phyloP scores from a whole-genome alignment of 1,140 invertebrate species.

The Hylaeus volcanicus region DNA sequence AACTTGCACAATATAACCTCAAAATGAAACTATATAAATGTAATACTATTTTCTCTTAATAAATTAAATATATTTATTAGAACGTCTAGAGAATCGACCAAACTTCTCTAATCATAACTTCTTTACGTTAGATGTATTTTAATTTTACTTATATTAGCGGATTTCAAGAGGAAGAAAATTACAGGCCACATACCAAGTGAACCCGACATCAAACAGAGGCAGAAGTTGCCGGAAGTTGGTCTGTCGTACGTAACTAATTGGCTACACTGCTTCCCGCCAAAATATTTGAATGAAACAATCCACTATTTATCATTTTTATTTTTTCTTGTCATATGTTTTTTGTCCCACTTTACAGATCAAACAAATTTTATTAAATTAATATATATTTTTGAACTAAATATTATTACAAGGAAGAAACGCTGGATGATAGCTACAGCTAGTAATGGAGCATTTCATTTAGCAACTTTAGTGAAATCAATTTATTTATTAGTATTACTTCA shows the following conservation, averaged over 20 bases:
- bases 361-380: too few relatives aligned
- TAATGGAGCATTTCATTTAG: too few relatives aligned
- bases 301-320: too few relatives aligned
- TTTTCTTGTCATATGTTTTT: too few relatives aligned
- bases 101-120: neutral
- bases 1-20: slow-evolving; percentile 54
- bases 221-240: slow-evolving; percentile 27
- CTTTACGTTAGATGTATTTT: slow-evolving; percentile 31
- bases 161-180: slow-evolving; percentile 28
- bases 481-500: slow-evolving; percentile 70
- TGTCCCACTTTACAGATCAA: too few relatives aligned
- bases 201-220: slow-evolving; percentile 51
- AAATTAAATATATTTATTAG: slow-evolving; percentile 45
- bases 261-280: slow-evolving; percentile 19
- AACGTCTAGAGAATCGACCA: neutral
- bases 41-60: neutral
- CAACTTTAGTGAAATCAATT: too few relatives aligned
- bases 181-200: slow-evolving; percentile 51
- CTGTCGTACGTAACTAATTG: neutral
- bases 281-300: slow-evolving; percentile 14
- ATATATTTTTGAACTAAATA: too few relatives aligned
- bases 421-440: too few relatives aligned
- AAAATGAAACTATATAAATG: slow-evolving; percentile 4
- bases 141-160: slow-evolving; percentile 23
- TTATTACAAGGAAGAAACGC: too few relatives aligned